These are phyloP conservation scores for Hanleya hanleyi DNA, from an alignment of 2,888 invertebrate genomes.

Conservation along the genomic window DNA sequence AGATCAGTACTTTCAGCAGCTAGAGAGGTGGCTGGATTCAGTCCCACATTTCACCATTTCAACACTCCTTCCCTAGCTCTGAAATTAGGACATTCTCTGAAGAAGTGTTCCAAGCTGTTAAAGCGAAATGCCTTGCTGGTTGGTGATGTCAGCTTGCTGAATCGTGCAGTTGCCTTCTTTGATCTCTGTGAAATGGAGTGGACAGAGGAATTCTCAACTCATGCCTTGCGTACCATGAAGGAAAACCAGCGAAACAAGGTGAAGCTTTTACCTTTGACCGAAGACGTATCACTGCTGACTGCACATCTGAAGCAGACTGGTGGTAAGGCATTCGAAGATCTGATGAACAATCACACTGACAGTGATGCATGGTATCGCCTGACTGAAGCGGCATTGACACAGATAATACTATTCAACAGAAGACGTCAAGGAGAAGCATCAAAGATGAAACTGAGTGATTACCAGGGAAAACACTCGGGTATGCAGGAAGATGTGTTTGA, in stretches of 20 bases:
- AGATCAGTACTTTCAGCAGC: background rate
- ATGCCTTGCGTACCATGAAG: background rate
- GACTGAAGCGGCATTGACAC: background rate
- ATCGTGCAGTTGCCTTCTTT: background rate
- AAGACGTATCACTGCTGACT: background rate
- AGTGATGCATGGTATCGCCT: background rate
- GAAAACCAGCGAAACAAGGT: background rate
- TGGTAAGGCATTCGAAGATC: background rate
- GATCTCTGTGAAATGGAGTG: conserved; percentile 5
- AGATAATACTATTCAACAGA: background rate
- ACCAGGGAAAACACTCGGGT: background rate
- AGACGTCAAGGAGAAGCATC: background rate
- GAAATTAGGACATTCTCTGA: conserved; percentile 1
- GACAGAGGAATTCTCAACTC: background rate
- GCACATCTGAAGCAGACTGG: background rate
- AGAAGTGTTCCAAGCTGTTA: background rate
- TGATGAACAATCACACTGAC: background rate
- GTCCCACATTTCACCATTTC: background rate
- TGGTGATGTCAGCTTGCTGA: background rate
- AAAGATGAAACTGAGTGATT: background rate
- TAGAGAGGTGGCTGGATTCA: background rate
- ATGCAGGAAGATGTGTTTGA: background rate
- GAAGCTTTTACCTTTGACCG: background rate
- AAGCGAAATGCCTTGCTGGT: background rate
- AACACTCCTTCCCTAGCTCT: background rate